Conservation (phyloP, 1,140 invertebrate species). For the Trichomalopsis sarcophagae region DNA sequence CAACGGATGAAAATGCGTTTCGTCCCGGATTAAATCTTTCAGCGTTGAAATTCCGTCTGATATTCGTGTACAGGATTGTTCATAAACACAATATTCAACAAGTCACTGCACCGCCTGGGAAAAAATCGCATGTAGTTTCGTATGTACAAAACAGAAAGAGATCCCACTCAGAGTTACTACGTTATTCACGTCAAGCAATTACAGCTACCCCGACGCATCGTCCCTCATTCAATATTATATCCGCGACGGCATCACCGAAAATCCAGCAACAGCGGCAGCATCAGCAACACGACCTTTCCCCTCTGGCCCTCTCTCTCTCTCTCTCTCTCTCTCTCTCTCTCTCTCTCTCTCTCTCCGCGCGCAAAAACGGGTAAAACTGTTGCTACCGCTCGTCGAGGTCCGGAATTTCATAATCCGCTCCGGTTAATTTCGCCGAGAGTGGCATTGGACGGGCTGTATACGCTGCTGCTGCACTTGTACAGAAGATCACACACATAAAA, state of each 20-base stretch:
- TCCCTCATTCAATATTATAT: background rate
- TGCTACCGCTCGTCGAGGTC: background rate
- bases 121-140: background rate
- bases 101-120: background rate
- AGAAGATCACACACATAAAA: conserved; percentile 19
- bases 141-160: background rate
- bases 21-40: no score
- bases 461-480: background rate
- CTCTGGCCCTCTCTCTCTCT: background rate
- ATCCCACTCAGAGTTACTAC: background rate
- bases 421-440: conserved; percentile 28
- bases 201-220: background rate
- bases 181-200: background rate
- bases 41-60: no score
- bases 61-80: background rate
- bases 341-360: background rate
- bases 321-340: background rate
- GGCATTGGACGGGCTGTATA: no score
- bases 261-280: background rate
- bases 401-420: conserved; percentile 17
- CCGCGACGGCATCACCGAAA: background rate
- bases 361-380: background rate
- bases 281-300: background rate
- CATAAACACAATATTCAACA: background rate
- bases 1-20: no score